phyloP scores from a whole-genome alignment of 35 echinoderm and acorn worm species.

The Antedon bifida region DNA sequence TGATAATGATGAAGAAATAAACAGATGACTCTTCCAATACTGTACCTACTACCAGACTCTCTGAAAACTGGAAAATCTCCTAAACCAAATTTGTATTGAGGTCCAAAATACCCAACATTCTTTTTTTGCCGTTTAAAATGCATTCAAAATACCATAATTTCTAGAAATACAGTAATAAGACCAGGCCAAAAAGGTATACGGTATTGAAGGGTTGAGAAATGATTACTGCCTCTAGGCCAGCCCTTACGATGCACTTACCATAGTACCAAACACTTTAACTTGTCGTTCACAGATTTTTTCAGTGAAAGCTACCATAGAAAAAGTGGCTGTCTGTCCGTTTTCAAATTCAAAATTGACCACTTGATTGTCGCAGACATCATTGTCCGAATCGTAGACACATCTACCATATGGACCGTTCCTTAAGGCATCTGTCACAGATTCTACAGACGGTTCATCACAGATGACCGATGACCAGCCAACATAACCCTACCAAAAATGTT shows the following conservation, averaged over 20 bases:
- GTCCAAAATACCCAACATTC: no score
- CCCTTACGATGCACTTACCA: constrained; percentile 51
- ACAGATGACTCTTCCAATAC: no score
- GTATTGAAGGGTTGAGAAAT: no score
- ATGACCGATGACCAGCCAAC: constrained; percentile 66
- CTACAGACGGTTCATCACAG: constrained; percentile 37
- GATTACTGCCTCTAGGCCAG: no score
- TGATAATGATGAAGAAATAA: no score
- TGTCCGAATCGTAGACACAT: constrained; percentile 93
- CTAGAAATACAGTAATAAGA: no score
- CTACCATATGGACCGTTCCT: constrained; percentile 68
- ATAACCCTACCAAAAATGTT: constrained; percentile 32
- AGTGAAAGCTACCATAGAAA: constrained; percentile 82
- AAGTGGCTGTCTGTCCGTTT: constrained; percentile 41
- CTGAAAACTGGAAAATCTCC: no score
- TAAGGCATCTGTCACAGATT: constrained; percentile 55
- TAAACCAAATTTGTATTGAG: no score
- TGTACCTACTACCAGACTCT: no score
- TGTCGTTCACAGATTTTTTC: constrained; percentile 38
- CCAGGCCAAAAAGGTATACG: no score
- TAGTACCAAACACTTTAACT: constrained; percentile 66
- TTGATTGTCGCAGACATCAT: constrained; percentile 96
- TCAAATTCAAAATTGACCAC: constrained; percentile 57
- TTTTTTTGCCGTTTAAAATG: no score
- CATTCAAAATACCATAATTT: no score